Evolutionary conservation across 2,888 invertebrate species (phyloP).

Genomic region (Endomychus coccineus): DNA sequence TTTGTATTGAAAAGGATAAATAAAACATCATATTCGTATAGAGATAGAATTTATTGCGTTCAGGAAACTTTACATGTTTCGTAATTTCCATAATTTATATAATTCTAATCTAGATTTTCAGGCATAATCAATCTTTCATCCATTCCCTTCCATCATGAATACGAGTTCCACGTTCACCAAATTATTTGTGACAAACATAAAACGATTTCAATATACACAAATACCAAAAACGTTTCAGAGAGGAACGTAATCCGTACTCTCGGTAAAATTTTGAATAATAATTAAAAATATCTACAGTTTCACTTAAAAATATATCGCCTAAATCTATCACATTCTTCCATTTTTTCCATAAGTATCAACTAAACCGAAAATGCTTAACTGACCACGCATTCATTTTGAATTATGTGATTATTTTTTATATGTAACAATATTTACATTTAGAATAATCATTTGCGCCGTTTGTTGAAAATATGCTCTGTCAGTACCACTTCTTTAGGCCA

Average conservation of each 20-base stretch:
- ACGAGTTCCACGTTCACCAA: conserved; percentile 31
- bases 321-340: conserved; percentile 35
- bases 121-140: neutral
- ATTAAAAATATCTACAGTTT: conserved; percentile 37
- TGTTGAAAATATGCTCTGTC: neutral
- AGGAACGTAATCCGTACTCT: conserved; percentile 46
- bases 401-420: conserved; percentile 40
- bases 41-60: conserved; percentile 49
- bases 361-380: neutral
- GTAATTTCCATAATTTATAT: conserved; percentile 40
- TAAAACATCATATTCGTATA: too few species aligned
- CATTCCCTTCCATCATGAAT: conserved; percentile 20
- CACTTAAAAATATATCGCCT: conserved; percentile 30
- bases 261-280: conserved; percentile 40
- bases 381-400: conserved; percentile 26
- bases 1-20: too few species aligned
- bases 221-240: conserved; percentile 36
- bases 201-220: conserved; percentile 34
- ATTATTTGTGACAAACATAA: conserved; percentile 33
- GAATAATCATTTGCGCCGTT: conserved; percentile 43
- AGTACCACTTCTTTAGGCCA: too few species aligned
- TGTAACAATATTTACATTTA: conserved; percentile 53
- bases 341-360: conserved; percentile 26
- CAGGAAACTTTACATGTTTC: conserved; percentile 47
- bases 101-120: neutral